These are phyloP conservation scores for Coelogynopora nodosa DNA, from an alignment of 2,888 invertebrate genomes.

Conservation along the genomic window DNA sequence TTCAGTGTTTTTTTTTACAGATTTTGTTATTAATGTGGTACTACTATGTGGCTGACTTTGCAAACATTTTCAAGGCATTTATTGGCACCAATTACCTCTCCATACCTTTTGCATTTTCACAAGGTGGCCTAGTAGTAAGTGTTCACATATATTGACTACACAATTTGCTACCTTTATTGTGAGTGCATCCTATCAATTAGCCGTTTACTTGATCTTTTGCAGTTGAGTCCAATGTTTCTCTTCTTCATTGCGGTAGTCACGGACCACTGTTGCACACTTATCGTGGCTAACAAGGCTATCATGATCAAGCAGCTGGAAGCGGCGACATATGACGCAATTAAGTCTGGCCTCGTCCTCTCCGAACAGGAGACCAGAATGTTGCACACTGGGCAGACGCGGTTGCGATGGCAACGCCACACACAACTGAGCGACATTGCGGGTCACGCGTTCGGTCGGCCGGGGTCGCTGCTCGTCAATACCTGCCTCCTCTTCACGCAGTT, in stretches of 20 bases:
- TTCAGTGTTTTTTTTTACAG: too few relatives aligned
- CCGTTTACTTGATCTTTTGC: slow-evolving; percentile 46
- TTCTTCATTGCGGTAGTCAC: slow-evolving; percentile 55
- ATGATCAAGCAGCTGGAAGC: slow-evolving; percentile 36
- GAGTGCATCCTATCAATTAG: background rate
- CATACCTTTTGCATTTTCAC: slow-evolving; percentile 57
- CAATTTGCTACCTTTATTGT: too few relatives aligned
- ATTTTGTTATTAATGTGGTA: background rate
- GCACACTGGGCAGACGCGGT: background rate
- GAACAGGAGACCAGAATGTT: background rate
- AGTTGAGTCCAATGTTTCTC: slow-evolving; percentile 55
- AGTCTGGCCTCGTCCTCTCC: slow-evolving; percentile 11
- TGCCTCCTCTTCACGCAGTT: slow-evolving; percentile 57
- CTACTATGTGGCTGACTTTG: slow-evolving; percentile 52
- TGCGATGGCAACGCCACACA: background rate
- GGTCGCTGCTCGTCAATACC: slow-evolving; percentile 54
- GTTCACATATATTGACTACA: background rate
- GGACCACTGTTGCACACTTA: slow-evolving; percentile 57
- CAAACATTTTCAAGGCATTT: slow-evolving; percentile 60
- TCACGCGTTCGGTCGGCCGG: slow-evolving; percentile 52
- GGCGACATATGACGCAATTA: background rate
- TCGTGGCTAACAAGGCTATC: slow-evolving; percentile 55
- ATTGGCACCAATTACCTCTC: slow-evolving; percentile 60
- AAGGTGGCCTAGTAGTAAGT: slow-evolving; percentile 58
- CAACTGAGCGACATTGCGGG: slow-evolving; percentile 57